These are phyloP conservation scores for Paedocypris micromegethes DNA, from an alignment of 2,797 vertebrate species.

Conservation along the genomic window DNA sequence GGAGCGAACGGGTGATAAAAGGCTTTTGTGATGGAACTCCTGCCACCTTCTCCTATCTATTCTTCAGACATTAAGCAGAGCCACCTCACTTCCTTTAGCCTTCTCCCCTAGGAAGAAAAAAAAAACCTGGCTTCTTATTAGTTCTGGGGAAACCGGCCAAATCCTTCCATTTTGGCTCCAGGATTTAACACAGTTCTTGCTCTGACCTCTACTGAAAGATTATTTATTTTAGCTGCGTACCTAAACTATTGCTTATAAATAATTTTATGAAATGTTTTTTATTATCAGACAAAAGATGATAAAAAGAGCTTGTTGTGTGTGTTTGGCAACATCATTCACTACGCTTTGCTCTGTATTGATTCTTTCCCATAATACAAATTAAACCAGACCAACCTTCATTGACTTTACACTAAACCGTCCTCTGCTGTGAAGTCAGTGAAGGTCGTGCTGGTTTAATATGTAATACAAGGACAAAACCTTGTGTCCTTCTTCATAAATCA, in stretches of 20 bases:
- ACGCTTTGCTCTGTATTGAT: no score
- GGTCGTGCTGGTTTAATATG: neutral
- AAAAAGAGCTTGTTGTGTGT: no score
- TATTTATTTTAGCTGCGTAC: conserved; percentile 17
- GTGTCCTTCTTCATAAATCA: conserved; percentile 12
- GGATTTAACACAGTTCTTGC: conserved; percentile 23
- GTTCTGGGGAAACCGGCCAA: conserved; percentile 21
- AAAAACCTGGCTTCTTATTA: conserved; percentile 29
- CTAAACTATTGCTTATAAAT: no score
- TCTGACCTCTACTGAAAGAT: conserved; percentile 31
- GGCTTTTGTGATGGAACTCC: conserved; percentile 41
- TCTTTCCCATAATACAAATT: no score
- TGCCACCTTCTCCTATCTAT: conserved; percentile 41
- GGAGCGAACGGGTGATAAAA: conserved; percentile 52
- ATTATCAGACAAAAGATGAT: no score
- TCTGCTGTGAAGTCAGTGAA: no score
- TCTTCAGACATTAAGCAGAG: conserved; percentile 41
- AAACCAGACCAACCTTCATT: no score
- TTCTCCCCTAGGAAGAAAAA: conserved; percentile 1
- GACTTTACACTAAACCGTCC: no score
- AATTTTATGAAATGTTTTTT: no score
- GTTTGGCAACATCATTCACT: no score
- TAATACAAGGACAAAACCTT: neutral
- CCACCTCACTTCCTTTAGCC: conserved; percentile 22
- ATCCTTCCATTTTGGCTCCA: conserved; percentile 22